phyloP scores from a whole-genome alignment of 2,888 invertebrate species.

The Dusona sp. region DNA sequence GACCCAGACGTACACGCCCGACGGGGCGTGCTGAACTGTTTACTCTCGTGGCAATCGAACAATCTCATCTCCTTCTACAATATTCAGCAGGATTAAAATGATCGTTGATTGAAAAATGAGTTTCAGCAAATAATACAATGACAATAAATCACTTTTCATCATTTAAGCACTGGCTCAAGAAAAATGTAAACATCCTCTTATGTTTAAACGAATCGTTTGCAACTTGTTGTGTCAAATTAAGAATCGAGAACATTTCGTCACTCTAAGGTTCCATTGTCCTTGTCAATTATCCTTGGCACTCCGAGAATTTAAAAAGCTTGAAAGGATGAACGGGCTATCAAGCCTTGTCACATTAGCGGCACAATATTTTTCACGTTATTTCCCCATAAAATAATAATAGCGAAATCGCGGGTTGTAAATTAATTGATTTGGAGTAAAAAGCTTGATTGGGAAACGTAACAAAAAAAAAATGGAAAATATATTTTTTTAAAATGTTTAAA shows the following conservation, averaged over 20 bases:
- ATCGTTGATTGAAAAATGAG: neutral
- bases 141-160: neutral
- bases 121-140: neutral
- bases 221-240: neutral
- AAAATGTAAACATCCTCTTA: neutral
- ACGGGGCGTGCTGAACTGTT: constrained; percentile 52
- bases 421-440: neutral
- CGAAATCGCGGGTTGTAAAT: neutral
- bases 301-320: neutral
- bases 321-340: neutral
- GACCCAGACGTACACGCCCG: constrained; percentile 47
- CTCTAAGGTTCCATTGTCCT: neutral
- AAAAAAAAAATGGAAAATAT: neutral
- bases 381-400: neutral
- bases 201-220: neutral
- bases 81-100: constrained; percentile 29
- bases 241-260: neutral
- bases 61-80: constrained; percentile 12
- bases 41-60: constrained; percentile 57
- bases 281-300: neutral
- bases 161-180: neutral
- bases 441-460: neutral
- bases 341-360: neutral
- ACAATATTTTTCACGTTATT: neutral
- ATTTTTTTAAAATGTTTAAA: constrained; percentile 35